phyloP scores from a whole-genome alignment of 2,888 invertebrate species.

The Nomada fabriciana region DNA sequence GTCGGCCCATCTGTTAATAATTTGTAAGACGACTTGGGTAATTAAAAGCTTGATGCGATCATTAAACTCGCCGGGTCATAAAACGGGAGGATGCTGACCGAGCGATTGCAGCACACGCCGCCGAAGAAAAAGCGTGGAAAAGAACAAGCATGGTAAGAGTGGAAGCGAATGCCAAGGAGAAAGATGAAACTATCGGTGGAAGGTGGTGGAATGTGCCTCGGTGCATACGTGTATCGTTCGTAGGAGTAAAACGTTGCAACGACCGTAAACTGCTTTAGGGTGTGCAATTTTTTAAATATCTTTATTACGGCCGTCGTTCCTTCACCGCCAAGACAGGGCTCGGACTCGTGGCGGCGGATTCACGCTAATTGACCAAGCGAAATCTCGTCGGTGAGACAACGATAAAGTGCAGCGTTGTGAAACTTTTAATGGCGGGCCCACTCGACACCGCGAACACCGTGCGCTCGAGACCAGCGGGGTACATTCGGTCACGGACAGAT shows the following conservation, averaged over 20 bases:
- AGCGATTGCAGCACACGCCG: conserved; percentile 33
- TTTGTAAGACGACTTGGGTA: conserved; percentile 82
- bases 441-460: conserved; percentile 20
- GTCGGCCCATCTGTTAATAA: conserved; percentile 81
- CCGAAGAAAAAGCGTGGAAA: conserved; percentile 9
- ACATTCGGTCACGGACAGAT: conserved; percentile 8
- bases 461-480: conserved; percentile 28
- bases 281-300: conserved; percentile 75
- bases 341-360: conserved; percentile 27
- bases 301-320: conserved; percentile 64
- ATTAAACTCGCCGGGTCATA: conserved; percentile 83
- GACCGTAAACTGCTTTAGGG: conserved; percentile 68
- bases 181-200: neutral
- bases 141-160: conserved; percentile 14
- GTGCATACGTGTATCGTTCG: conserved; percentile 45
- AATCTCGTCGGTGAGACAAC: conserved; percentile 59
- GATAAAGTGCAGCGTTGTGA: conserved; percentile 60
- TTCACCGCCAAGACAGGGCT: conserved; percentile 30
- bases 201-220: conserved; percentile 32
- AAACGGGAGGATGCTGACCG: conserved; percentile 72
- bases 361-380: conserved; percentile 64
- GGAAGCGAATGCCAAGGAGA: conserved; percentile 4
- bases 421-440: conserved; percentile 62
- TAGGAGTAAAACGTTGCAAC: conserved; percentile 52
- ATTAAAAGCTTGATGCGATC: conserved; percentile 83